These are phyloP conservation scores for Fistularia commersonii DNA, from an alignment of 2,797 vertebrate species.

Conservation along the genomic window DNA sequence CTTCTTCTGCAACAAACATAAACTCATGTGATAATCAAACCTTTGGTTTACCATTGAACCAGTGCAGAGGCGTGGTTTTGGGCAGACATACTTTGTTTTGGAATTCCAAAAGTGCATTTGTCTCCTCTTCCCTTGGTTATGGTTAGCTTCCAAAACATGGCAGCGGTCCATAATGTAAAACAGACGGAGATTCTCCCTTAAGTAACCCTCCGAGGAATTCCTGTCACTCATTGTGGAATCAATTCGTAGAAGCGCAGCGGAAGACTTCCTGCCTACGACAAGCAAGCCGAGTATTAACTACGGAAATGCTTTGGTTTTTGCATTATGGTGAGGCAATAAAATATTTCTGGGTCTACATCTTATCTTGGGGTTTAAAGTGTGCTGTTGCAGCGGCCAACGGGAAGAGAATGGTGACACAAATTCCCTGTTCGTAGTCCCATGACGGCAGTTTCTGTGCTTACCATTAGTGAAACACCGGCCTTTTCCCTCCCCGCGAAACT, in stretches of 20 bases:
- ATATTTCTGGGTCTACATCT: constrained; percentile 42
- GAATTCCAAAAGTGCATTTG: constrained; percentile 37
- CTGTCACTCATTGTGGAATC: constrained; percentile 44
- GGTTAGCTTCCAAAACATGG: constrained; percentile 34
- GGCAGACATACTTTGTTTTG: constrained; percentile 42
- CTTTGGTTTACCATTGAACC: constrained; percentile 34
- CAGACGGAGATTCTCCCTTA: constrained; percentile 27
- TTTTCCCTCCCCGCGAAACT: constrained; percentile 62
- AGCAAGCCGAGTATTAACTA: constrained; percentile 28
- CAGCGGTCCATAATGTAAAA: constrained; percentile 42
- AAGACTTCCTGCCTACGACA: constrained; percentile 36
- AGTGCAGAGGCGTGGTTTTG: constrained; percentile 33
- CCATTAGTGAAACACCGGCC: constrained; percentile 56
- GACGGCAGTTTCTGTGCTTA: constrained; percentile 59
- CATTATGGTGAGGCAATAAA: constrained; percentile 39
- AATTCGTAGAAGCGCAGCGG: constrained; percentile 35
- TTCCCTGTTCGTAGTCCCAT: constrained; percentile 60
- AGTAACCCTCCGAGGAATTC: constrained; percentile 41
- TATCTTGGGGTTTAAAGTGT: constrained; percentile 58
- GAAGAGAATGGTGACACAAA: constrained; percentile 66
- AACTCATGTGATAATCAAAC: constrained; percentile 57
- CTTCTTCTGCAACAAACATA: constrained; percentile 41
- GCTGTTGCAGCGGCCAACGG: constrained; percentile 38
- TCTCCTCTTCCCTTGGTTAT: constrained; percentile 37
- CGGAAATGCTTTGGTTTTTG: constrained; percentile 42